Evolutionary conservation across 1,140 invertebrate genomes (phyloP).

Genomic region (Conus betulinus): DNA sequence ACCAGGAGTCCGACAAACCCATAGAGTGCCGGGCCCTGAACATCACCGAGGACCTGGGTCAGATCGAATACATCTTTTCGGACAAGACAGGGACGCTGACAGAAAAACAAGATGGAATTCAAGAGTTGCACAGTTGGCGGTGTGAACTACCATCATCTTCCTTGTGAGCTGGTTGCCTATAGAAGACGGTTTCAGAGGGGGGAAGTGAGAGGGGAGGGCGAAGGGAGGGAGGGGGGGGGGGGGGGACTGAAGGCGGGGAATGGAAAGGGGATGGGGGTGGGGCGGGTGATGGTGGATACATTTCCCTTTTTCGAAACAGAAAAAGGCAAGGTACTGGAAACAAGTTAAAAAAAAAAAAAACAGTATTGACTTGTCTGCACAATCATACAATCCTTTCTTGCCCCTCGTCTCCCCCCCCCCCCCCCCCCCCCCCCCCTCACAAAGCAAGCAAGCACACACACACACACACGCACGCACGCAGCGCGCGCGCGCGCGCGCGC

Average conservation of each 20-base stretch:
- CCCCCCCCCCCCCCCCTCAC: too few relatives aligned
- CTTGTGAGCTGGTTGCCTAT: constrained; percentile 47
- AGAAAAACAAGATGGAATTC: constrained; percentile 98
- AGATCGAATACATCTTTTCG: constrained; percentile 96
- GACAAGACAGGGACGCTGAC: constrained; percentile 99
- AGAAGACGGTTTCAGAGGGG: background rate
- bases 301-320: too few relatives aligned
- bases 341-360: background rate
- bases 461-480: too few relatives aligned
- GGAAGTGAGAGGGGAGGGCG: background rate
- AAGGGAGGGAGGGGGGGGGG: too few relatives aligned
- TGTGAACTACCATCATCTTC: constrained; percentile 83
- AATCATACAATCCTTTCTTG: background rate
- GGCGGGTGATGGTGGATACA: too few relatives aligned
- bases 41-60: constrained; percentile 97
- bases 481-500: too few relatives aligned
- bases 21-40: constrained; percentile 96
- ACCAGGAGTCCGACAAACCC: constrained; percentile 86
- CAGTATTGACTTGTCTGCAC: background rate
- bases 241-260: too few relatives aligned
- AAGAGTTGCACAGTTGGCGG: constrained; percentile 90
- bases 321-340: background rate
- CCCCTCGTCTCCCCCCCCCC: too few relatives aligned
- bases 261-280: too few relatives aligned
- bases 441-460: too few relatives aligned